Percentiles rank a stretch among this genome's conserved stretches.
Conservation (phyloP, 2,888 invertebrate species). For the Chrysolina haemoptera region DNA sequence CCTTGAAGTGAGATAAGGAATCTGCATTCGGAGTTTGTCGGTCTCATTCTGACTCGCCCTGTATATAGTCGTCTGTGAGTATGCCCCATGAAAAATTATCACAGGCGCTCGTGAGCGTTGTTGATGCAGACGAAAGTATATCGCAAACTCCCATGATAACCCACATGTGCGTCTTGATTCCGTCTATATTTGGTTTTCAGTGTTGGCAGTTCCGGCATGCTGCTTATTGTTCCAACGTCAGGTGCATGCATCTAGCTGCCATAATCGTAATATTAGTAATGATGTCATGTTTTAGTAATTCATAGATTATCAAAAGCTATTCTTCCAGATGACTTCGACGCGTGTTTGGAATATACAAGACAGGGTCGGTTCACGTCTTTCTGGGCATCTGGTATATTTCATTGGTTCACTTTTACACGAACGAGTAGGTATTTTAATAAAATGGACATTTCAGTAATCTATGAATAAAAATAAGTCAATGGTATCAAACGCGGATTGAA, state of each 20-base stretch:
- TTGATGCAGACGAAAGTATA: neutral
- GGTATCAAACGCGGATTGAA: too few relatives aligned
- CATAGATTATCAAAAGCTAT: slow-evolving; percentile 25
- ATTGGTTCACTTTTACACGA: too few relatives aligned
- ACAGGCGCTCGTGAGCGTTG: neutral
- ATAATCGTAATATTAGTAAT: slow-evolving; percentile 7
- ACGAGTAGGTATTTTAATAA: too few relatives aligned
- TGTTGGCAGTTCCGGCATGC: slow-evolving; percentile 1
- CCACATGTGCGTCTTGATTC: slow-evolving; percentile 10
- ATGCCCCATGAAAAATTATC: neutral
- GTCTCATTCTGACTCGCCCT: too few relatives aligned
- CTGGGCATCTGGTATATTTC: too few relatives aligned
- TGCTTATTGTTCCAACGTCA: slow-evolving; percentile 13
- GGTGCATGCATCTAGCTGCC: slow-evolving; percentile 21
- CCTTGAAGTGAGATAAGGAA: too few relatives aligned
- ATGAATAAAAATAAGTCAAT: too few relatives aligned
- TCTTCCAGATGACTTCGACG: slow-evolving; percentile 28
- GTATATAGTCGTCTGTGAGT: too few relatives aligned
- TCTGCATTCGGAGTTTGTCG: too few relatives aligned
- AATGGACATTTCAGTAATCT: too few relatives aligned
- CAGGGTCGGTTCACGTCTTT: slow-evolving; percentile 20
- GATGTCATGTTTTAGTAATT: slow-evolving; percentile 21
- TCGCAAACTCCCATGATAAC: neutral
- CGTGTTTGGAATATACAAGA: slow-evolving; percentile 12
- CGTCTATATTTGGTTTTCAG: slow-evolving; percentile 17